Evolutionary conservation across 2,888 invertebrate species (phyloP), one percentile per base, ranked within the genome.

Genomic region (Corbicula japonica): DNA sequence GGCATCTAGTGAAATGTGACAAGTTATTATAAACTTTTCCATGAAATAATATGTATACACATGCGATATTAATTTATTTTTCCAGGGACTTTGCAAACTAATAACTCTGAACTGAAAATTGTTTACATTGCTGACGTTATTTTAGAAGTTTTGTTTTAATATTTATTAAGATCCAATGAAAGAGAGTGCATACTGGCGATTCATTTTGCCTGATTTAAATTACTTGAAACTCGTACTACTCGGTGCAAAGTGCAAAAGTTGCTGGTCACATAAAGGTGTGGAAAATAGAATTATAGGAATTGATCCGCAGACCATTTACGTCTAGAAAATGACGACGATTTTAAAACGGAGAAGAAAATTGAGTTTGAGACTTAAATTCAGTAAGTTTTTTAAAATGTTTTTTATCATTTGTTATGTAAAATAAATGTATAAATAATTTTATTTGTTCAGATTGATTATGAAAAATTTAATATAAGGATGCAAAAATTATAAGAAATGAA

Each of bases 301-400:
- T 30, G 52, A 62, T 52, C 62, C 35, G 34, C n/a, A 38, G 46
- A 44, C 62, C 26, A 10, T 35, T 5, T 62, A 52, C 8, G 52
- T 35, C 34, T 1, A 56, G n/a, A 58, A 44, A 26, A 70, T 62
- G 73, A 61, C 69, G 8, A 68, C 60, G 15, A 84, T 76, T 66
- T 82, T 89, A 87, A 89, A 88, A 68, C 86, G 89, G 52, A 87
- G 87, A 70, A 74, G 90, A 54, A 90, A 90, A 80, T 68, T 90
- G 62, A 89, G 88, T 62, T 75, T 90, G 56, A 72, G 88, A 18
- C 70, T 90, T 46, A 87, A 82, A 52, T 87, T 89, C 44, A 81
- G 86, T 84, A 76, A 81, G 81, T 85, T 52, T 10, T 44, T 58
- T 58, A n/a, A n/a, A n/a, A n/a, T n/a, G n/a, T n/a, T n/a, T n/a